Evolutionary conservation across 2,797 vertebrate genomes (phyloP), one percentile per base, ranked within the genome.

Genomic region (Sphenodon punctatus): DNA sequence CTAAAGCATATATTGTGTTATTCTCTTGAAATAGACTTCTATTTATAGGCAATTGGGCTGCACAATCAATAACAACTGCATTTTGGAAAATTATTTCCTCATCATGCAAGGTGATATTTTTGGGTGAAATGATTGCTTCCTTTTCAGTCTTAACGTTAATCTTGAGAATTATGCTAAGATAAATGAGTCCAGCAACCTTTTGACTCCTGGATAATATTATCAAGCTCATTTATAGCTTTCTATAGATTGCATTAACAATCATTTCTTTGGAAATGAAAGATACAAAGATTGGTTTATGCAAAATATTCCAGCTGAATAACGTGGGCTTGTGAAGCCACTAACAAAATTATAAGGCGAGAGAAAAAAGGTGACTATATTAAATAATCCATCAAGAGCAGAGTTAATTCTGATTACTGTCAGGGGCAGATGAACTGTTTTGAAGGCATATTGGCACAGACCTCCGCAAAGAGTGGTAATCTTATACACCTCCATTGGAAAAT

Each of bases 161-260:
- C 69, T 90, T 51, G 5, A 13, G 34, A 88, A 85, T 73, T 71
- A 71, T 51, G 32, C 5, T 1, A 17, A 36, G 61, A 91, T 65
- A 86, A 90, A 86, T 41, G n/a, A 91, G 10, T 16, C 8, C 72
- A 71, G 65, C 75, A 83, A 74, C 14, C n/a, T 92, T 88, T 76
- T 25, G 15, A 56, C 66, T 80, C 10, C 67, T 45, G 2, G 49
- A 76, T 82, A 77, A 91, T 86, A 89, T 88, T 82, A 91, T 68
- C 45, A 82, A 84, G n/a, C 5, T 90, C 67, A 34, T 85, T 85
- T 65, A 61, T 32, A 42, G 48, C 59, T 82, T 90, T 69, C 79
- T 80, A 51, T 19, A 45, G n/a, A n/a, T 45, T 89, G 41, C 15
- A 72, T 61, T 82, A 74, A 36, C 66, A 41, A 61, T 34, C 45